phyloP scores from a whole-genome alignment of 1,140 invertebrate species.

The Eufriesea mexicana region DNA sequence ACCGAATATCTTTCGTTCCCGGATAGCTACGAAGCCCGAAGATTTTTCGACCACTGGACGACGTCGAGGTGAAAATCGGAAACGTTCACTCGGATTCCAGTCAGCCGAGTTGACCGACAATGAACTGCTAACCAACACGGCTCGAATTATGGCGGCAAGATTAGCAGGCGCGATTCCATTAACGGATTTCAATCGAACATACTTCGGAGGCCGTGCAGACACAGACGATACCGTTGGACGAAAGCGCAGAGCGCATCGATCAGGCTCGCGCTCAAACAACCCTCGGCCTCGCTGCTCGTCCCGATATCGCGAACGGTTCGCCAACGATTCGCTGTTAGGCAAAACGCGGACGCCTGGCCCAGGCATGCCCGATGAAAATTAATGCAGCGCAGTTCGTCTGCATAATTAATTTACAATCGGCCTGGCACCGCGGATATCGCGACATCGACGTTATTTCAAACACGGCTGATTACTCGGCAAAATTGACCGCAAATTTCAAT shows the following conservation, averaged over 20 bases:
- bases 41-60: too few relatives aligned
- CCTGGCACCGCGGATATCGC: neutral
- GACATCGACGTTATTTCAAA: slow-evolving; percentile 76
- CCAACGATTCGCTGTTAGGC: neutral
- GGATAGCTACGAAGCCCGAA: too few relatives aligned
- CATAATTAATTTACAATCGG: slow-evolving; percentile 77
- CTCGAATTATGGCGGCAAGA: neutral
- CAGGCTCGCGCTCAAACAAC: slow-evolving; percentile 17
- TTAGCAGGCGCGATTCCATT: slow-evolving; percentile 24
- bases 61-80: too few relatives aligned
- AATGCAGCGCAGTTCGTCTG: slow-evolving; percentile 73
- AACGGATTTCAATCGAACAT: slow-evolving; percentile 20
- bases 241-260: neutral
- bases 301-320: neutral
- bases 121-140: slow-evolving; percentile 18
- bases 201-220: neutral
- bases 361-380: slow-evolving; percentile 59
- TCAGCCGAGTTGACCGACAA: neutral
- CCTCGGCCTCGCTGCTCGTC: neutral
- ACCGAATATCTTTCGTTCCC: too few relatives aligned
- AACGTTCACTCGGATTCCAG: too few relatives aligned
- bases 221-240: neutral
- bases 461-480: slow-evolving; percentile 76
- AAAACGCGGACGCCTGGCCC: slow-evolving; percentile 21
- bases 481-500: slow-evolving; percentile 79